A percentile compares a stretch with the other conserved stretches of the same genome.
Conservation (phyloP, 2,797 vertebrate species). For the Tragelaphus eurycerus region DNA sequence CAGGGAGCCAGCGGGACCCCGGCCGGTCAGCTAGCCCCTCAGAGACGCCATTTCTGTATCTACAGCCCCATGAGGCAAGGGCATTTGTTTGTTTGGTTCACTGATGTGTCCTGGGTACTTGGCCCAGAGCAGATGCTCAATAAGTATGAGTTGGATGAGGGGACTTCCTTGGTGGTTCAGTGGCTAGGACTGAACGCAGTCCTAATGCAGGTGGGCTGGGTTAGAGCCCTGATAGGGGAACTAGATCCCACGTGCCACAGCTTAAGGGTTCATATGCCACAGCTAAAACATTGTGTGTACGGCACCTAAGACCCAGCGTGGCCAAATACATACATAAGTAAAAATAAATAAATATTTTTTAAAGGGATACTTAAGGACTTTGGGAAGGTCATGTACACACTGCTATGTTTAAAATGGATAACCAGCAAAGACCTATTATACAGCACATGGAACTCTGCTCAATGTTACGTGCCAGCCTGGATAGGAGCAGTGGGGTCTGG, state of each 20-base stretch:
- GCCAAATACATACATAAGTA: not conserved
- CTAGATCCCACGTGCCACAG: not conserved
- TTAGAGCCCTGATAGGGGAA: not conserved
- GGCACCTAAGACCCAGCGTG: not conserved
- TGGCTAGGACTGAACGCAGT: not conserved
- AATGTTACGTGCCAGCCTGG: not conserved
- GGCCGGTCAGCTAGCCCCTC: not conserved
- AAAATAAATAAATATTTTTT: not conserved
- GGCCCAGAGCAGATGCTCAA: not conserved
- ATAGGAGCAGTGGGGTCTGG: not conserved
- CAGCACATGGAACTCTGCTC: not conserved
- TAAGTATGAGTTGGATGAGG: not conserved
- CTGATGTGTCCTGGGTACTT: not conserved
- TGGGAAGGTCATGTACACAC: not conserved
- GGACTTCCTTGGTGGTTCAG: not conserved
- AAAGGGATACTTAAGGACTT: not conserved
- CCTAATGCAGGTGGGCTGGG: not conserved
- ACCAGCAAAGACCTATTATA: not conserved
- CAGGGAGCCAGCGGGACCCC: not conserved
- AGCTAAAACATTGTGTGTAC: not conserved
- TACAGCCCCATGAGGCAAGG: not conserved
- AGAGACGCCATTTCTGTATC: not conserved
- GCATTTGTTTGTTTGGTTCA: not conserved
- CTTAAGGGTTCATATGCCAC: not conserved
- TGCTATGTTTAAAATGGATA: not conserved